phyloP scores from a whole-genome alignment of 2,888 invertebrate species.

The Ellobium chinense region DNA sequence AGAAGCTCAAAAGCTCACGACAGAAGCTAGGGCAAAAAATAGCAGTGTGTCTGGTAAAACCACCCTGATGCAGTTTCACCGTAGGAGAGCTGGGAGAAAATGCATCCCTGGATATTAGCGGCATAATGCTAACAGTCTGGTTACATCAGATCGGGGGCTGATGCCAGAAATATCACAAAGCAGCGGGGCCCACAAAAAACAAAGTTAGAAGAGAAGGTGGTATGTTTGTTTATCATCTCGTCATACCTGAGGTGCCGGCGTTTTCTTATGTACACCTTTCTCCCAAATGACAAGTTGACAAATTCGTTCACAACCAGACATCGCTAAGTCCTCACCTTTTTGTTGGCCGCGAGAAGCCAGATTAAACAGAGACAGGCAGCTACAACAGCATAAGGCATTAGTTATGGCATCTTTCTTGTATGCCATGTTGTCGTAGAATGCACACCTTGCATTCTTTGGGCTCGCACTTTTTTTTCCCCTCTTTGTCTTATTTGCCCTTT shows the following conservation, averaged over 20 bases:
- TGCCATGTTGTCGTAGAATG: too few relatives aligned
- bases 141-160: not conserved
- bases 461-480: too few relatives aligned
- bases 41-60: not conserved
- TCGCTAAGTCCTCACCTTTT: not conserved
- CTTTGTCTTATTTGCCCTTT: too few relatives aligned
- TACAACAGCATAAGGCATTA: not conserved
- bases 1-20: not conserved
- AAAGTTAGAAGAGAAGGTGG: too few relatives aligned
- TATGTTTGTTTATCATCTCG: constrained; percentile 4
- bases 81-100: too few relatives aligned
- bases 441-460: too few relatives aligned
- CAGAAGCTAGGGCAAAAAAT: not conserved
- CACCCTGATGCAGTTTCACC: too few relatives aligned
- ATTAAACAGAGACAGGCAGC: not conserved
- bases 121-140: not conserved
- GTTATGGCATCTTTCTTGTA: too few relatives aligned
- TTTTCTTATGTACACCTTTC: not conserved
- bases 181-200: not conserved
- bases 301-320: not conserved
- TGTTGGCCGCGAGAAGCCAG: not conserved
- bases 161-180: not conserved
- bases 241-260: not conserved
- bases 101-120: not conserved
- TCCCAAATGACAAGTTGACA: constrained; percentile 7